A percentile compares a stretch with the other conserved stretches of the same genome.
Evolutionary conservation across 2,888 invertebrate species (phyloP).

Genomic region (Amitus sp.): DNA sequence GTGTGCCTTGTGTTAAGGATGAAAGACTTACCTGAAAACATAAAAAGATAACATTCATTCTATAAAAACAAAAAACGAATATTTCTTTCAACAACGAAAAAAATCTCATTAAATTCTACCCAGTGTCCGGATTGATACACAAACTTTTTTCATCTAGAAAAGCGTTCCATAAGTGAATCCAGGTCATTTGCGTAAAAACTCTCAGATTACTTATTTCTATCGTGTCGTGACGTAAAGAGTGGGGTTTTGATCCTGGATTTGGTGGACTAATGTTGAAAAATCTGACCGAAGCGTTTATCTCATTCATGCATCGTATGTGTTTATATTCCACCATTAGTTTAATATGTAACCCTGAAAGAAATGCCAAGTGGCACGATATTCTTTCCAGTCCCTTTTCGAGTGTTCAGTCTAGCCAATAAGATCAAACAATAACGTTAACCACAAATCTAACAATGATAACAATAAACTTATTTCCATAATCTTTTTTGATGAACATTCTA

Average conservation of each 20-base stretch:
- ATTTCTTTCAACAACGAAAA: no score
- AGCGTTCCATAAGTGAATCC: no score
- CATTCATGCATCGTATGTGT: conserved; percentile 27
- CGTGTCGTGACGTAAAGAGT: conserved; percentile 30
- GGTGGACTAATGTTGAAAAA: conserved; percentile 15
- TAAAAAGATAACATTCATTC: no score
- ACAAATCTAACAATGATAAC: conserved; percentile 11
- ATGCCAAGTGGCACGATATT: conserved; percentile 15
- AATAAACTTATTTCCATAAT: conserved; percentile 26
- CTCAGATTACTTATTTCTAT: no score
- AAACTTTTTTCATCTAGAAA: no score
- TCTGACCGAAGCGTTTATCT: conserved; percentile 4
- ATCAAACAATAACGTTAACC: background rate
- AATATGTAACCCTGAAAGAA: conserved; percentile 5
- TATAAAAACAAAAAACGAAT: no score
- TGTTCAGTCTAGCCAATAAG: conserved; percentile 1
- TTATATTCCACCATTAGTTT: conserved; percentile 20
- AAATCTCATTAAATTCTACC: no score
- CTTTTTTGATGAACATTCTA: conserved; percentile 62
- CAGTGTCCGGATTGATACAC: no score
- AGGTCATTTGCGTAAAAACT: no score
- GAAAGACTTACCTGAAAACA: no score
- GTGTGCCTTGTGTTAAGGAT: no score
- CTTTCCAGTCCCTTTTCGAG: conserved; percentile 5
- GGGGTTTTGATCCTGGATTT: no score